phyloP scores from a whole-genome alignment of 2,113 vertebrate species.

The Syngnathoides biaculeatus region DNA sequence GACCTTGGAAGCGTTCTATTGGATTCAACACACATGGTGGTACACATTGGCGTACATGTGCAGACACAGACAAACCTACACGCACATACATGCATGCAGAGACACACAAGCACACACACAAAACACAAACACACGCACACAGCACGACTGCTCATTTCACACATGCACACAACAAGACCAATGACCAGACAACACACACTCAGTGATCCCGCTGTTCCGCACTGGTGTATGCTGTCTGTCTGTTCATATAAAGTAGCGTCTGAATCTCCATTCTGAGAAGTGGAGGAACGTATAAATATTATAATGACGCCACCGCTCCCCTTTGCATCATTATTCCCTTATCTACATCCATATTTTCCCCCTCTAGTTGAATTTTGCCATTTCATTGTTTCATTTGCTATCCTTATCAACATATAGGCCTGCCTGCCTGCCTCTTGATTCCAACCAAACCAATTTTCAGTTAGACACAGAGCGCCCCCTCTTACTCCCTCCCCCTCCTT shows the following conservation, averaged over 20 bases:
- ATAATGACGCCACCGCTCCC: slow-evolving; percentile 43
- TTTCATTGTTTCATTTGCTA: not conserved
- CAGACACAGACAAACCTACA: slow-evolving; percentile 9
- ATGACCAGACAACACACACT: slow-evolving; percentile 20
- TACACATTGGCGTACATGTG: slow-evolving; percentile 11
- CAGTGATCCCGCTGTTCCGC: slow-evolving; percentile 47
- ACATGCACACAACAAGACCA: slow-evolving; percentile 17
- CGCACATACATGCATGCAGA: slow-evolving; percentile 13
- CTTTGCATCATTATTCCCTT: not conserved
- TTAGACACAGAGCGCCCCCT: slow-evolving; percentile 38
- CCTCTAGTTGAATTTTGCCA: not conserved
- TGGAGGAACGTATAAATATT: slow-evolving; percentile 33
- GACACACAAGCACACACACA: slow-evolving; percentile 8
- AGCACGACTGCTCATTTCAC: slow-evolving; percentile 42
- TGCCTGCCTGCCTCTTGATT: not conserved
- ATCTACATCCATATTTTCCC: not conserved
- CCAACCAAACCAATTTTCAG: slow-evolving; percentile 70
- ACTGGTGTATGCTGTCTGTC: slow-evolving; percentile 48
- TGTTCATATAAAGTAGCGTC: slow-evolving; percentile 64
- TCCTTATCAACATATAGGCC: slow-evolving; percentile 21
- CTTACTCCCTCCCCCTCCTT: slow-evolving; percentile 47
- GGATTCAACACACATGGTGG: slow-evolving; percentile 34
- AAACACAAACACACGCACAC: slow-evolving; percentile 20
- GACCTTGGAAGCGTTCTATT: slow-evolving; percentile 66
- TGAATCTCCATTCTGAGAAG: slow-evolving; percentile 60